Evolutionary conservation across 2,888 invertebrate genomes (phyloP).

Genomic region (Dysmachus trigonus): DNA sequence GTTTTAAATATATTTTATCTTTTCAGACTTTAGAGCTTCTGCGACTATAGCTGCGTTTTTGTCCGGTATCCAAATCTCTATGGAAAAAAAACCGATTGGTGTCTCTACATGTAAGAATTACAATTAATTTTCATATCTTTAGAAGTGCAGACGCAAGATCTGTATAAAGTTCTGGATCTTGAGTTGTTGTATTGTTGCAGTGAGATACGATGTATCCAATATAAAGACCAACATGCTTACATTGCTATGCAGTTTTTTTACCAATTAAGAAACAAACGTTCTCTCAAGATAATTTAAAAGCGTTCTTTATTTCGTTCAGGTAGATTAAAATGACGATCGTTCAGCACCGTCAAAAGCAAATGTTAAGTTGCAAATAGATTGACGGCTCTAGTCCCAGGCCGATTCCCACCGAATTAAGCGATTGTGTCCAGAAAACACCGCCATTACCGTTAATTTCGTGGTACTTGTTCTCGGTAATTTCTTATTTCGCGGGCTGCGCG

Average conservation of each 20-base stretch:
- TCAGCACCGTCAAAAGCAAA: background rate
- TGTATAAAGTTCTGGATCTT: no score
- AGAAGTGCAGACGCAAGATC: no score
- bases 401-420: background rate
- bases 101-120: no score
- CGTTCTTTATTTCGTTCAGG: background rate
- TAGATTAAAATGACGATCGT: background rate
- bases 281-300: background rate
- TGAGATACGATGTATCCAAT: no score
- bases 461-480: conserved; percentile 23
- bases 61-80: no score
- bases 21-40: no score
- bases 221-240: no score
- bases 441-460: conserved; percentile 15
- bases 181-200: no score
- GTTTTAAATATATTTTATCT: no score
- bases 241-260: background rate
- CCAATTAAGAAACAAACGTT: background rate
- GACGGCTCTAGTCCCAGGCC: background rate
- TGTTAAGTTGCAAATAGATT: background rate
- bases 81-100: no score
- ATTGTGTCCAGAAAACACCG: background rate
- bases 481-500: conserved; percentile 2
- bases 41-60: no score
- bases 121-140: no score